Conservation (phyloP, 1,140 invertebrate species). For the Anthonomus grandis region DNA sequence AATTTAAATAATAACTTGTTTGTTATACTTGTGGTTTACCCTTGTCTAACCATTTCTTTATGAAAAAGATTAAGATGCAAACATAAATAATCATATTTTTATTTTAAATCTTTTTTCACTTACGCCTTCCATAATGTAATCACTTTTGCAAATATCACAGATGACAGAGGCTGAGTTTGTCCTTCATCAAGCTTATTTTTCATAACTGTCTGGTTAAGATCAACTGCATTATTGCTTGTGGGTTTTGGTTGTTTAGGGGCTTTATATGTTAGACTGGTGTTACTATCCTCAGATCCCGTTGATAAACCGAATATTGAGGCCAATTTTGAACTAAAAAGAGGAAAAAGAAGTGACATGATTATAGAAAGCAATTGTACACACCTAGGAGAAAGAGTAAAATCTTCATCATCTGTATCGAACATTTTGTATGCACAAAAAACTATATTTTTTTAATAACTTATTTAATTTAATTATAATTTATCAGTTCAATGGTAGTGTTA, state of each 20-base stretch:
- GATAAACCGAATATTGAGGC: conserved; percentile 14
- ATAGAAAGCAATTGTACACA: conserved; percentile 4
- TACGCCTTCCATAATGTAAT: conserved; percentile 23
- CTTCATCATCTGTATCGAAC: conserved; percentile 21
- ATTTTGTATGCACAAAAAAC: conserved; percentile 2
- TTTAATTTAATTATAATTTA: too few species aligned
- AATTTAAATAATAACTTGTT: too few species aligned
- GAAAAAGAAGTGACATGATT: neutral
- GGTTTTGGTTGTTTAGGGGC: conserved; percentile 26
- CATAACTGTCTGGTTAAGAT: neutral
- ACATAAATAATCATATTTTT: too few species aligned
- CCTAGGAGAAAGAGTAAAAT: conserved; percentile 14
- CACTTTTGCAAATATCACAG: conserved; percentile 19
- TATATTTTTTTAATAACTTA: too few species aligned
- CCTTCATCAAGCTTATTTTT: neutral
- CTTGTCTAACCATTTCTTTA: too few species aligned
- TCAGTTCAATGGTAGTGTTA: too few species aligned
- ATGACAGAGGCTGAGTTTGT: neutral
- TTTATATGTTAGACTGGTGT: conserved; percentile 19
- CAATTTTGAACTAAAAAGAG: conserved; percentile 20
- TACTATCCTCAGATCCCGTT: neutral
- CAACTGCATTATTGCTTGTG: neutral
- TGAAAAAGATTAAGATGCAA: too few species aligned
- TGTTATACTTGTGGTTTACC: too few species aligned
- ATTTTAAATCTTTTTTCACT: too few species aligned